Base-by-base conservation (phyloP, 2,797 vertebrate genomes). In the Poeciliopsis gracilis region DNA sequence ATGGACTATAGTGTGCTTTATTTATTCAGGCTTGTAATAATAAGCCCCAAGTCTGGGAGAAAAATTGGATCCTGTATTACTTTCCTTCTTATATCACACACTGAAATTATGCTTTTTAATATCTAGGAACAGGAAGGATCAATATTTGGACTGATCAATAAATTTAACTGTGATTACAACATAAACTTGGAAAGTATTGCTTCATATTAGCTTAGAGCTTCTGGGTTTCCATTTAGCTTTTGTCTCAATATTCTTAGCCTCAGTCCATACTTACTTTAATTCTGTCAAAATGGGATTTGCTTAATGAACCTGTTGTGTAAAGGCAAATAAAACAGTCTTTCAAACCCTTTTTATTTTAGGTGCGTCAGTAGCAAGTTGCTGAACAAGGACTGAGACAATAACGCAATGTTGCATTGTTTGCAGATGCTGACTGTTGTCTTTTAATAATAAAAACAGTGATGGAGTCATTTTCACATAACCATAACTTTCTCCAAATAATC, bases 21-120 rank as follows among this genome's bases (percentile, higher is more conserved):
- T 87, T 86, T 86, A 89, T 91, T 86, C 88, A 88, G 88, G 77
- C 72, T 77, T 78, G 76, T 89, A 90, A 91, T 91, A 82, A 85
- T 81, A 78, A 84, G 81, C 83, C 77, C 77, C 30, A 72, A 83
- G 80, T 85, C 83, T 88, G 77, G 81, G 13, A 72, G 70, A 85
- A 78, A 85, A 82, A 82, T 53, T 84, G 81, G 87, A 88, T 88
- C 79, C 86, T 80, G 75, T 67, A 82, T 41, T 41, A 28, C 12
- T 70, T 70, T 70, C 43, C 41, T 70, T 4, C 13, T 45, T 28
- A 70, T 28, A 70, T 28, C 41, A 45, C 66, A 69, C 41, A 45
- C 38, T 43, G 67, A 70, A 70, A 70, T 80, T 86, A 28, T 28
- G 25, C 43, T 70, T 70, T 70, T 70, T 70, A 28, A 70, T 70